Conservation (phyloP, 2,888 invertebrate species). For the Sesia apiformis region DNA sequence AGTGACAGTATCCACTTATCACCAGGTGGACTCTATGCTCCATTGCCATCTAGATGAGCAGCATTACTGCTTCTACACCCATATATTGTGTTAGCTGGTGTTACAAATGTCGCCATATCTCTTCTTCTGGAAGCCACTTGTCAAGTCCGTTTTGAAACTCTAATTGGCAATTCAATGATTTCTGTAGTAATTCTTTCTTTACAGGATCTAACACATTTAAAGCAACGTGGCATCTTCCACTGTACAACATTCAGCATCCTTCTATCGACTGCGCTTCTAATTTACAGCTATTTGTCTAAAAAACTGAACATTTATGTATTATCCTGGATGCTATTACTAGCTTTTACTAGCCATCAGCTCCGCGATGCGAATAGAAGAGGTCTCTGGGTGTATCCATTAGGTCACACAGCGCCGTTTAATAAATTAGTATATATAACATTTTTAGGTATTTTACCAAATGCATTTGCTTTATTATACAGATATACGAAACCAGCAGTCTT, state of each 20-base stretch:
- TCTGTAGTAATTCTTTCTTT: slow-evolving; percentile 12
- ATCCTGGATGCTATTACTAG: slow-evolving; percentile 41
- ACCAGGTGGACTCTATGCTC: too few relatives aligned
- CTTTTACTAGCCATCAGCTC: slow-evolving; percentile 48
- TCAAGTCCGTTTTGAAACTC: too few relatives aligned
- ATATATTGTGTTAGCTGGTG: too few relatives aligned
- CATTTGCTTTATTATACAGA: slow-evolving; percentile 28
- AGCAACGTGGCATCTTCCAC: slow-evolving; percentile 49
- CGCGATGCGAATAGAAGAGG: slow-evolving; percentile 52
- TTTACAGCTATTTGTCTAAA: slow-evolving; percentile 32
- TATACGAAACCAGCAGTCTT: slow-evolving; percentile 21
- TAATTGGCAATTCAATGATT: too few relatives aligned
- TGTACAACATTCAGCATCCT: slow-evolving; percentile 47
- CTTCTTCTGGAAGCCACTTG: too few relatives aligned
- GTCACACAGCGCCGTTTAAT: slow-evolving; percentile 37
- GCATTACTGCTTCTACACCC: too few relatives aligned
- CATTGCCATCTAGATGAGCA: too few relatives aligned
- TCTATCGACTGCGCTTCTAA: slow-evolving; percentile 21
- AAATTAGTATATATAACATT: slow-evolving; percentile 35
- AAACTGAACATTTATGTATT: slow-evolving; percentile 35
- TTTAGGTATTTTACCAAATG: slow-evolving; percentile 30
- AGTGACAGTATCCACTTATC: too few relatives aligned
- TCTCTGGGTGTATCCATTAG: slow-evolving; percentile 51
- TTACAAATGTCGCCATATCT: too few relatives aligned
- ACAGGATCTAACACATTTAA: slow-evolving; percentile 42